Percentiles rank a stretch among this genome's conserved stretches.
These are phyloP conservation scores for Gnatocerus cornutus DNA, from an alignment of 2,888 invertebrate genomes.

Conservation along the genomic window DNA sequence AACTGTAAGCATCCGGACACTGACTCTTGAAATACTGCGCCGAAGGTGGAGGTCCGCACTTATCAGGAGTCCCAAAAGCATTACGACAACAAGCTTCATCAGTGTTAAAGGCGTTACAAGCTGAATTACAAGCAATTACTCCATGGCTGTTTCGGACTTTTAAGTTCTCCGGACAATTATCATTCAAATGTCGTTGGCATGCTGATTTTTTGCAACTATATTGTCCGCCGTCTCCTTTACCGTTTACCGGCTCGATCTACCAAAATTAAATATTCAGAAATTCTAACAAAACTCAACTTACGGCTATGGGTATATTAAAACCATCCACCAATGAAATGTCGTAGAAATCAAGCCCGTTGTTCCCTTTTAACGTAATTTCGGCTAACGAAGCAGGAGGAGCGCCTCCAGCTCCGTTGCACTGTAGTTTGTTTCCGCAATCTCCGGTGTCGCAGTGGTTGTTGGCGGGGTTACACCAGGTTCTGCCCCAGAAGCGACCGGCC, in stretches of 20 bases:
- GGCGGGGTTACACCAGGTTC: slow-evolving; percentile 67
- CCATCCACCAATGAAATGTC: slow-evolving; percentile 71
- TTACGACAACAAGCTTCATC: slow-evolving; percentile 72
- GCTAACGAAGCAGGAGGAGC: slow-evolving; percentile 69
- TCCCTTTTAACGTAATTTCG: slow-evolving; percentile 68
- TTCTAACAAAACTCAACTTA: slow-evolving; percentile 46
- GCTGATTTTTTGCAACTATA: slow-evolving; percentile 64
- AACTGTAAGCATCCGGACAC: slow-evolving; percentile 74
- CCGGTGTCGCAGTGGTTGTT: slow-evolving; percentile 68
- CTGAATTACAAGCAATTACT: slow-evolving; percentile 70
- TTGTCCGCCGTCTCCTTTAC: slow-evolving; percentile 57
- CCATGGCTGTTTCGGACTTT: not conserved
- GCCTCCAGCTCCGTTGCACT: slow-evolving; percentile 70
- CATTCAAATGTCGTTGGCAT: slow-evolving; percentile 62
- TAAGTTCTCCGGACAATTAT: slow-evolving; percentile 40
- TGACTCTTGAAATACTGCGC: slow-evolving; percentile 68
- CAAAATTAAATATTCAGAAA: not conserved
- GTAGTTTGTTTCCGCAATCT: slow-evolving; percentile 68
- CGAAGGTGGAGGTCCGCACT: slow-evolving; percentile 66
- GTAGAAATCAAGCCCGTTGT: slow-evolving; percentile 68
- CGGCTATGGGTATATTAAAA: slow-evolving; percentile 67
- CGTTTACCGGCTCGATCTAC: slow-evolving; percentile 62
- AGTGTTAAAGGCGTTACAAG: slow-evolving; percentile 70
- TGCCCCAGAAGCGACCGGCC: slow-evolving; percentile 67
- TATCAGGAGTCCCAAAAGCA: slow-evolving; percentile 67